Conservation (phyloP, 2,888 invertebrate genomes). For the Cantharis lateralis region DNA sequence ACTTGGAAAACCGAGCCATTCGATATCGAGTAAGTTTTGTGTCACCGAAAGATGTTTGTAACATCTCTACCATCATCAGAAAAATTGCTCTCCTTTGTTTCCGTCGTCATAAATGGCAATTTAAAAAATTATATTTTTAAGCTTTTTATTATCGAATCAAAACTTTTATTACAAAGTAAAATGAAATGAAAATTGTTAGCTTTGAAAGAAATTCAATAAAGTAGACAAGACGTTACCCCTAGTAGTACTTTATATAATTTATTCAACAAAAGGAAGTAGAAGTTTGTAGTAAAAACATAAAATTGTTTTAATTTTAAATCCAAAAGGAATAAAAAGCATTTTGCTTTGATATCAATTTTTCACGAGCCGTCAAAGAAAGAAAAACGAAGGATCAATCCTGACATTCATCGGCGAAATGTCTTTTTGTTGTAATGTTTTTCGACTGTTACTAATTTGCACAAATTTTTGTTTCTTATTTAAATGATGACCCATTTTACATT, state of each 20-base stretch:
- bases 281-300: not conserved
- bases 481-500: not conserved
- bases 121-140: not conserved
- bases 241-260: not conserved
- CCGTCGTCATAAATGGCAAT: not conserved
- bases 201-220: not conserved
- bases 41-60: slow-evolving; percentile 42
- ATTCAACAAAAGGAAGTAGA: not conserved
- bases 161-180: not conserved
- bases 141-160: not conserved
- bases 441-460: not conserved
- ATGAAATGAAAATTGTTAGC: not conserved
- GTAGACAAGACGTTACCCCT: not conserved
- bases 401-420: not conserved
- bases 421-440: not conserved
- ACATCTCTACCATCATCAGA: slow-evolving; percentile 29
- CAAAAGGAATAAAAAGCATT: not conserved
- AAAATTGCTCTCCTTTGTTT: slow-evolving; percentile 19
- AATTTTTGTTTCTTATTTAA: not conserved
- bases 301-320: not conserved
- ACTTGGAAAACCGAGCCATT: slow-evolving; percentile 49
- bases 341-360: not conserved
- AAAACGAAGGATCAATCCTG: not conserved
- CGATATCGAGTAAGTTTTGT: slow-evolving; percentile 51
- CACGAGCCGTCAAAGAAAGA: not conserved